Conservation (phyloP, 2,113 vertebrate genomes). For the Amazona vittata region DNA sequence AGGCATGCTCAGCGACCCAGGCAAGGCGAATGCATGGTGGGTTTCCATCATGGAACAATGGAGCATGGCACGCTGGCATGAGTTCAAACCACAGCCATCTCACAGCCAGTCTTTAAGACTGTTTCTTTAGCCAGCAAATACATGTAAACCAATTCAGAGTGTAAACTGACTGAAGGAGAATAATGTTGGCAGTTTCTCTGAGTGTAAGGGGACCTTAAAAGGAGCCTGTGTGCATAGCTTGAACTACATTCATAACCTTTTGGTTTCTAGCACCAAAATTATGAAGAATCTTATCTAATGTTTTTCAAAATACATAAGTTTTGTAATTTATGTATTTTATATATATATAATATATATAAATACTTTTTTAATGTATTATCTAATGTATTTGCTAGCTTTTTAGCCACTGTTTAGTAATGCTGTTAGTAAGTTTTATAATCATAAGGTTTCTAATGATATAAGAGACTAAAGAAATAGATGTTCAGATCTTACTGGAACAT, state of each 20-base stretch:
- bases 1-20: not conserved
- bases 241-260: not conserved
- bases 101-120: not conserved
- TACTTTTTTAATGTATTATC: not conserved
- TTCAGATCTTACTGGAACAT: not conserved
- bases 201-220: not conserved
- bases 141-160: not conserved
- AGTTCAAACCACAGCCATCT: not conserved
- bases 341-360: no score
- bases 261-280: not conserved
- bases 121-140: not conserved
- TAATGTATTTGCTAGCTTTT: not conserved
- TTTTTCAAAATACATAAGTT: not conserved
- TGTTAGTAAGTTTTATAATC: not conserved
- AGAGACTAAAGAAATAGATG: not conserved
- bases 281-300: not conserved
- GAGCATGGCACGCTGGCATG: fast-evolving
- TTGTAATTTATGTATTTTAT: no score
- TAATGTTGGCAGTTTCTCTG: not conserved
- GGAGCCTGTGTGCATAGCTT: not conserved
- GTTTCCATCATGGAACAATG: not conserved
- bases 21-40: not conserved
- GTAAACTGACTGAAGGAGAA: not conserved
- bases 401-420: not conserved
- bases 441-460: not conserved